phyloP scores from a whole-genome alignment of 2,888 invertebrate species.

The Rhagonycha lutea region DNA sequence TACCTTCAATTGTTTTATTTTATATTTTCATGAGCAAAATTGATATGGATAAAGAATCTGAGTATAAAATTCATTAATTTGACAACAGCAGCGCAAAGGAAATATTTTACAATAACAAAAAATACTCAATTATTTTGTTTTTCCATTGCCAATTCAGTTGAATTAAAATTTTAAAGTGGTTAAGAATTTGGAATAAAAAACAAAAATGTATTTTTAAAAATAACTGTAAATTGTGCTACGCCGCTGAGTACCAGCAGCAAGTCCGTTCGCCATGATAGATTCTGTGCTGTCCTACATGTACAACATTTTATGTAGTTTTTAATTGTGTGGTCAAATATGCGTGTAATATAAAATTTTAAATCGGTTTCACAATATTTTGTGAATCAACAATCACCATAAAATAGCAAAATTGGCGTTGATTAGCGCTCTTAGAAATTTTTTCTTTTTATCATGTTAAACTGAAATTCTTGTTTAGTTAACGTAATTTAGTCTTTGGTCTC shows the following conservation, averaged over 20 bases:
- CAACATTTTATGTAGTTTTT: not conserved
- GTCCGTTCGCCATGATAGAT: not conserved
- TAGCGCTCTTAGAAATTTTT: not conserved
- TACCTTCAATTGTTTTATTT: not conserved
- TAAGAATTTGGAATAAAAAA: not conserved
- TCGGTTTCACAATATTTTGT: not conserved
- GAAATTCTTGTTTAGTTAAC: not conserved
- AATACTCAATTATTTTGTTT: not conserved
- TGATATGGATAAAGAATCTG: too few relatives aligned
- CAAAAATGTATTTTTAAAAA: not conserved
- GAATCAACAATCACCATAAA: not conserved
- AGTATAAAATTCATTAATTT: too few relatives aligned
- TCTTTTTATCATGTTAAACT: not conserved
- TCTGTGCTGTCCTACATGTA: not conserved
- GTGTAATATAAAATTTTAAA: not conserved
- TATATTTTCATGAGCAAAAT: not conserved
- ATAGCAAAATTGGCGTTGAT: not conserved
- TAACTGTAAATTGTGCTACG: slow-evolving; percentile 2
- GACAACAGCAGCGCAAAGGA: too few relatives aligned
- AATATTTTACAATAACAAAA: not conserved
- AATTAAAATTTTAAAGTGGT: not conserved
- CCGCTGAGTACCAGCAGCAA: slow-evolving; percentile 15
- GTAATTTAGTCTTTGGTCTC: not conserved
- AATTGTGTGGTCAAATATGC: not conserved
- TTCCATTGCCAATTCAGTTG: not conserved